Evolutionary conservation across 2,888 invertebrate genomes (phyloP), one percentile per base, ranked within the genome.

Genomic region (Noctuana brunneofusca): DNA sequence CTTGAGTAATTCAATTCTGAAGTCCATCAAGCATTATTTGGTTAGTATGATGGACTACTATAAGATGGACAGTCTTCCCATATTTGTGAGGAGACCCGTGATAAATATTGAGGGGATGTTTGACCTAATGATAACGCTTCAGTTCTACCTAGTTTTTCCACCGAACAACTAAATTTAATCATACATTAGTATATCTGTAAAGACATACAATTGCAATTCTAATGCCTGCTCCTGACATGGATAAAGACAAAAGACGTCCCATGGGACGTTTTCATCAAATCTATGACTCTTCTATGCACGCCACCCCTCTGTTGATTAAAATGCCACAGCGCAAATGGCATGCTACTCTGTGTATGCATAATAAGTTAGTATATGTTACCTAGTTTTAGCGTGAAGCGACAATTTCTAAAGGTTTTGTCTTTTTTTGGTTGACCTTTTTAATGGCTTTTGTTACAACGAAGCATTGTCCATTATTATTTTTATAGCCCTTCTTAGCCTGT

Each of bases 251-350:
- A 66, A 53, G 62, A 27, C 41, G 49, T 64, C 72, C 70, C 71
- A 64, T 8, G 73, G 69, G 74, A 68, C 66, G 60, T 63, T 69
- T 73, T 67, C 69, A 71, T 74, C 70, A 71, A 68, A 67, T 67
- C 69, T 69, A 69, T 65, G 64, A 65, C 59, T 41, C 24, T 53
- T 32, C 24, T 53, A 35, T 64, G 55, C 56, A 63, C 43, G 30
- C 49, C 54, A 41, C 55, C 68, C 71, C 69, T 71, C 68, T 64
- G 67, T 71, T 79, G 79, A 81, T 81, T 82, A 83, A 83, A 85
- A 86, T 83, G 84, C 77, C 85, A 81, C 75, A 75, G 75, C 75
- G 75, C 72, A 82, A 68, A 70, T 68, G 65, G 63, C 59, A 54
- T 35, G 60, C 54, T 35, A 54, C 46, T 60, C 53, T 35, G 43